These are phyloP conservation scores for Stictonetta naevosa DNA, from an alignment of 2,113 vertebrate genomes.

Conservation along the genomic window DNA sequence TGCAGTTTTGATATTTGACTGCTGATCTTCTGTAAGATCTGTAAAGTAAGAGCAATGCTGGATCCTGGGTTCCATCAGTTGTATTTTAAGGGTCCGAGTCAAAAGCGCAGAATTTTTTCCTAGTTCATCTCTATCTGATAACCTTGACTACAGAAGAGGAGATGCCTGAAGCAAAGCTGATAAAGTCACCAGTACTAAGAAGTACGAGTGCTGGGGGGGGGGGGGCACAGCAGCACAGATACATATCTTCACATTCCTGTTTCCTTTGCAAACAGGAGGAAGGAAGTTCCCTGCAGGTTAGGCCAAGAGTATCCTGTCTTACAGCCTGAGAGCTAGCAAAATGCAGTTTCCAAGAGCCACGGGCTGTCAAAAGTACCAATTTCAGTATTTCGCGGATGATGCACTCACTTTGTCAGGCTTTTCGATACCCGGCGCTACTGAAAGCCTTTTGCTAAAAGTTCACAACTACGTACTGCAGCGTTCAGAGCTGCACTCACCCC, in stretches of 20 bases:
- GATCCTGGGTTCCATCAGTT: background rate
- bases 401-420: background rate
- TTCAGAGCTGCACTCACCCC: background rate
- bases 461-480: background rate
- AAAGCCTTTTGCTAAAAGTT: background rate
- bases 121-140: conserved; percentile 11
- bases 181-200: conserved; percentile 21
- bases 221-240: background rate
- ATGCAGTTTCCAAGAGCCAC: background rate
- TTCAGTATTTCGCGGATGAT: background rate
- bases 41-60: background rate
- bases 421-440: background rate
- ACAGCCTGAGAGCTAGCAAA: background rate
- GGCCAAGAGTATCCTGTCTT: background rate
- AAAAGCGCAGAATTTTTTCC: conserved; percentile 9
- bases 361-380: background rate
- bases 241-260: conserved; percentile 44
- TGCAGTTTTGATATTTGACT: background rate
- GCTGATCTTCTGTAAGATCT: background rate
- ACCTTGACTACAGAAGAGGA: background rate
- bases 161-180: conserved; percentile 18
- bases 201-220: background rate
- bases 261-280: conserved; percentile 24
- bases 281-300: conserved; percentile 43
- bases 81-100: conserved; percentile 4